A percentile compares a stretch with the other conserved stretches of the same genome.
These are phyloP conservation scores for Pteronotus mesoamericanus DNA, from an alignment of 2,797 vertebrate species.

Conservation along the genomic window DNA sequence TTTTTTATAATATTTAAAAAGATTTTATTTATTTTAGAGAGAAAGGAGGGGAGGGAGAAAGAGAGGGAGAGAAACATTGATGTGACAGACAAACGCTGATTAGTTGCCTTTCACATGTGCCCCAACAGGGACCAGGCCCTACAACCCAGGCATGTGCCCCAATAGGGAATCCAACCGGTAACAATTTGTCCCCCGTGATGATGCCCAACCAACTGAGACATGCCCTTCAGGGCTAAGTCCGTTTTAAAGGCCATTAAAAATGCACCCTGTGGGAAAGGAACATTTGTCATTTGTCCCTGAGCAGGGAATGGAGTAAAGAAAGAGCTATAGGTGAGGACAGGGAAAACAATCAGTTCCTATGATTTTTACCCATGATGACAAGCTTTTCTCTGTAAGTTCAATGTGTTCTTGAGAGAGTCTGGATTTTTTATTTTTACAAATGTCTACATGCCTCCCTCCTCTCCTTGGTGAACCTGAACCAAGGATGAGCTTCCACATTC, in stretches of 20 bases:
- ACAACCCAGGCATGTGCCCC: not conserved
- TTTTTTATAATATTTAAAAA: not conserved
- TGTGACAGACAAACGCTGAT: not conserved
- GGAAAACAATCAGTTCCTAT: not conserved
- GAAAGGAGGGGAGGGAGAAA: not conserved
- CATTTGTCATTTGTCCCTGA: not conserved
- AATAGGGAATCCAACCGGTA: not conserved
- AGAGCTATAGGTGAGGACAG: not conserved
- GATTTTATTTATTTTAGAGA: not conserved
- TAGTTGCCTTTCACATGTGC: not conserved
- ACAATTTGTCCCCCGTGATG: not conserved
- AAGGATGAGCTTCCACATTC: not conserved
- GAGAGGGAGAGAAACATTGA: not conserved
- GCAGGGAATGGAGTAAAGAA: not conserved
- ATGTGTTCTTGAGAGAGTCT: not conserved
- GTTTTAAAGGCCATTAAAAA: not conserved
- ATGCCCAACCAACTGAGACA: not conserved
- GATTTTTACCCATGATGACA: not conserved
- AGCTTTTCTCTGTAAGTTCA: not conserved
- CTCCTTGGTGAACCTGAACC: not conserved
- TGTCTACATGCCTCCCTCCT: not conserved
- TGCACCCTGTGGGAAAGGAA: not conserved
- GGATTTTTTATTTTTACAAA: not conserved
- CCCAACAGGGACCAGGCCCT: not conserved
- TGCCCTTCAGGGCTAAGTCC: not conserved